These are phyloP conservation scores for Conops quadrifasciatus DNA, from an alignment of 2,888 invertebrate species.

Conservation along the genomic window DNA sequence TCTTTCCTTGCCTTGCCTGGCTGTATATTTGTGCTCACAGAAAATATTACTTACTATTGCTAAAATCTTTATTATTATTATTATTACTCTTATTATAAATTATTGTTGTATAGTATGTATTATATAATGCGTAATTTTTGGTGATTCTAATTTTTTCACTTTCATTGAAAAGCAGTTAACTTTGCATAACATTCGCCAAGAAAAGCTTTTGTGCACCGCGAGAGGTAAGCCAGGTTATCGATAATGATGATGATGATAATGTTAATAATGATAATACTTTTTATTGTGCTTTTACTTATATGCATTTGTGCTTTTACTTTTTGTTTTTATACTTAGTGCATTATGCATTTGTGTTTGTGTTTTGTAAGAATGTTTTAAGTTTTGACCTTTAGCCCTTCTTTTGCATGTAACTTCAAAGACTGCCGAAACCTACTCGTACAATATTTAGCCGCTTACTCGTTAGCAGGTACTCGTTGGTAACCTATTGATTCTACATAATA, in stretches of 20 bases:
- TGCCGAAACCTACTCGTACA: too few species aligned
- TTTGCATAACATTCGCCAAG: constrained; percentile 60
- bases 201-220: constrained; percentile 60
- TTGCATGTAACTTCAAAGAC: too few species aligned
- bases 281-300: background rate
- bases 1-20: too few species aligned
- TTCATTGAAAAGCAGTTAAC: constrained; percentile 51
- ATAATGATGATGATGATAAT: constrained; percentile 4
- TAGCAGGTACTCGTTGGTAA: too few species aligned
- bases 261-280: background rate
- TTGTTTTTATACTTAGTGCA: constrained; percentile 11
- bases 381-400: too few species aligned
- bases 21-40: too few species aligned
- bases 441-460: too few species aligned
- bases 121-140: constrained; percentile 20
- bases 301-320: constrained; percentile 14
- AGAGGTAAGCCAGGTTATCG: constrained; percentile 54
- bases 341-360: constrained; percentile 1
- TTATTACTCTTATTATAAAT: too few species aligned
- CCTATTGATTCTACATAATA: too few species aligned
- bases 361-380: background rate
- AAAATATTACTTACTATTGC: too few species aligned
- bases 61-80: too few species aligned
- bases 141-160: constrained; percentile 22
- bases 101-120: too few species aligned